Conservation (phyloP, 2,113 vertebrate species). For the Eubucco bourcierii region DNA sequence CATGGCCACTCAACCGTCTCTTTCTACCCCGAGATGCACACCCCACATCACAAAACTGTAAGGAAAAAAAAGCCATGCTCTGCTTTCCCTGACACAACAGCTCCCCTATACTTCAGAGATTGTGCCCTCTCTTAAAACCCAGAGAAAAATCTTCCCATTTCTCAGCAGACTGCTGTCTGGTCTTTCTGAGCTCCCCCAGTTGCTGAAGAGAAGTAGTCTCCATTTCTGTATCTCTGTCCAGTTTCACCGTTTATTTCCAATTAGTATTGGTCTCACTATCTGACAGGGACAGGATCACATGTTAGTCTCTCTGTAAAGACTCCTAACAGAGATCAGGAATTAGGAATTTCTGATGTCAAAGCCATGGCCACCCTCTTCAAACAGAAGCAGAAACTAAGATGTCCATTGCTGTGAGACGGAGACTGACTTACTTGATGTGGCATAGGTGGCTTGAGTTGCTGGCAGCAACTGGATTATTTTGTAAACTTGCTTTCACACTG, state of each 20-base stretch:
- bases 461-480: neutral
- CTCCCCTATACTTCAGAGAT: neutral
- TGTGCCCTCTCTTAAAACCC: neutral
- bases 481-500: neutral
- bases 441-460: neutral
- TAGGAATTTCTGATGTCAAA: neutral
- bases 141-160: neutral
- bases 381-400: neutral
- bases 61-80: neutral
- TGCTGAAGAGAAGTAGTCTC: neutral
- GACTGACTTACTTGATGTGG: neutral
- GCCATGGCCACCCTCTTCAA: neutral
- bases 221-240: neutral
- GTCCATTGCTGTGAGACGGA: neutral
- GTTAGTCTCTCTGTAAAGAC: neutral
- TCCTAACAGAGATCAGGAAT: neutral
- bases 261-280: accelerated
- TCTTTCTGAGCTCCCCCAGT: neutral
- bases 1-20: neutral
- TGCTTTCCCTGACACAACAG: neutral
- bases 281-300: neutral
- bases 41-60: neutral
- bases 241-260: neutral
- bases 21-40: neutral
- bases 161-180: neutral